Evolutionary conservation across 1,140 invertebrate genomes (phyloP).

Genomic region (Nasonia longicornis): DNA sequence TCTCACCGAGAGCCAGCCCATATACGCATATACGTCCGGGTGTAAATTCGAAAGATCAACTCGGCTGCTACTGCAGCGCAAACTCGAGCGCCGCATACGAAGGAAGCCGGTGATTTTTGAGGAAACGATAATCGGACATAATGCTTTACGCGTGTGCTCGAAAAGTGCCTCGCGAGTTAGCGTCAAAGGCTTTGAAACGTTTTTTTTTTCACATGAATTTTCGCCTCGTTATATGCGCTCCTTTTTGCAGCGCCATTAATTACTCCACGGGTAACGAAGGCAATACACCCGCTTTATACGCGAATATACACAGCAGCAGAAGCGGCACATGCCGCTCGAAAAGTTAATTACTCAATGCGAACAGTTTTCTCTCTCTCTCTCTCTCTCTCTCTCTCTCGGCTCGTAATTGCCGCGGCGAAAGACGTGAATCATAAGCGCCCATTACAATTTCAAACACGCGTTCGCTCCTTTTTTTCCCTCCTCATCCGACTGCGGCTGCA

Average conservation of each 20-base stretch:
- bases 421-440: not conserved
- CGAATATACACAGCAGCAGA: not conserved
- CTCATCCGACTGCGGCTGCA: not conserved
- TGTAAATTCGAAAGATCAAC: too few species aligned
- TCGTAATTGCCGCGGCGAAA: not conserved
- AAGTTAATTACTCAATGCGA: not conserved
- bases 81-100: too few species aligned
- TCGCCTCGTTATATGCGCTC: not conserved
- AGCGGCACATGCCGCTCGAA: not conserved
- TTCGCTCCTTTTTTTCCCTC: conserved; percentile 10
- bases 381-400: not conserved
- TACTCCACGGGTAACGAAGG: not conserved
- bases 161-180: too few species aligned
- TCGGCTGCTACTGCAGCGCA: too few species aligned
- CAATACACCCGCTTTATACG: not conserved
- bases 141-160: too few species aligned
- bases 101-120: too few species aligned
- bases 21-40: too few species aligned
- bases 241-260: not conserved
- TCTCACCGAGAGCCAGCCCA: too few species aligned
- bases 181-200: not conserved
- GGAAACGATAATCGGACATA: too few species aligned
- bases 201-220: not conserved
- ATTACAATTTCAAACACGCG: conserved; percentile 15
- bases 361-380: not conserved